Evolutionary conservation across 2,888 invertebrate genomes (phyloP), one percentile per base, ranked within the genome.

Genomic region (Acronicta leporina): DNA sequence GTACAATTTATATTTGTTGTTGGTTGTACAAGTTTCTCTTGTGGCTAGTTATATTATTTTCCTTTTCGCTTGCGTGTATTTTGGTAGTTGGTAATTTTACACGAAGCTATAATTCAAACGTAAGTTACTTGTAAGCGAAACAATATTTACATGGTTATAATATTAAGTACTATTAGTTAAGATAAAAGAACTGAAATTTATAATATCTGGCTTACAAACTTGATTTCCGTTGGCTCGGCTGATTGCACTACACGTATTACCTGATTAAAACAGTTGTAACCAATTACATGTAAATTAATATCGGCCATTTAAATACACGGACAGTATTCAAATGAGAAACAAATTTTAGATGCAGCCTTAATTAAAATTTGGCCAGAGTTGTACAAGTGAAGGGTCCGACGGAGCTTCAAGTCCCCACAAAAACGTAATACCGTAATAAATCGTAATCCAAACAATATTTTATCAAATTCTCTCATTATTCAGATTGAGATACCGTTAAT

Each of bases 41-140:
- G 30, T 40, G n/a, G 8, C 0, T 43, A 16, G 40, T 14, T 47
- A 48, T 30, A 44, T 10, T 35, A 38, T 51, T 25, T 58, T 30
- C 14, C 8, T 20, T 13, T 57, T 49, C 15, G 35, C n/a, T 60
- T 25, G 53, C 53, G 42, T 67, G 68, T 40, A 47, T 3, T 40
- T 41, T 43, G 59, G 54, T 47, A 33, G 35, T 61, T 62, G 2
- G 30, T 41, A 41, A 13, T 27, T 27, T 27, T 43, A 40, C n/a
- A 48, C 30, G 14, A 25, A 57, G n/a, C 38, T 40, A 48, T 55
- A 51, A 45, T 30, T 53, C 16, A 20, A 48, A 42, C 13, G 11
- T 47, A 47, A 48, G 46, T 45, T 25, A 45, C 30, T 54, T 46
- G 30, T 41, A 13, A 40, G 9, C 15, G 3, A 38, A 46, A 41